These are phyloP conservation scores for Apistogramma diplotaenia DNA, from an alignment of 2,113 vertebrate genomes.

Conservation along the genomic window DNA sequence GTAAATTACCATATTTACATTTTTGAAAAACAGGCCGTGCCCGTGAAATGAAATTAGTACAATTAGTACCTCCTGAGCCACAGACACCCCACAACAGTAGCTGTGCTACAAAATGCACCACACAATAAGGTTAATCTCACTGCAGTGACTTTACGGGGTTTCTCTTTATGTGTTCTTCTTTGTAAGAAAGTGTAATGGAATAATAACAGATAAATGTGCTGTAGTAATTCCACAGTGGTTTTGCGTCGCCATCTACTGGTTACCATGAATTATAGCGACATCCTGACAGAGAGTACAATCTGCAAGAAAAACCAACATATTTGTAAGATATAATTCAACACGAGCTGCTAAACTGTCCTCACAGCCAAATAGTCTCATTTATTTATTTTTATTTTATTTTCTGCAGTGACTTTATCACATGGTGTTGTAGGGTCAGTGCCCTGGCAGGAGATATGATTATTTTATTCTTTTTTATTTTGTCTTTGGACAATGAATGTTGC, in stretches of 20 bases:
- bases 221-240: neutral
- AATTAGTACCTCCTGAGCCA: too few relatives aligned
- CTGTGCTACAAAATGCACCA: neutral
- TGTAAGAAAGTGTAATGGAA: neutral
- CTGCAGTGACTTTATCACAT: neutral
- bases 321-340: neutral
- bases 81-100: too few relatives aligned
- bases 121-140: neutral
- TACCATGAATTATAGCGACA: neutral
- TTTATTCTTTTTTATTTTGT: neutral
- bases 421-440: neutral
- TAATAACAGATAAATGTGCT: neutral
- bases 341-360: neutral
- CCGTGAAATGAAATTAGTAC: too few relatives aligned
- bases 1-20: too few relatives aligned
- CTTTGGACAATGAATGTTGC: neutral
- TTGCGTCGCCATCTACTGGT: conserved; percentile 43
- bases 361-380: neutral
- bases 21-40: too few relatives aligned
- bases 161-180: neutral
- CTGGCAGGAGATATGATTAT: neutral
- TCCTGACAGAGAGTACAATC: neutral
- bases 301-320: neutral
- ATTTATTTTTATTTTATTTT: neutral
- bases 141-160: neutral